These are phyloP conservation scores for Drosophila lacteicornis DNA, from an alignment of 1,140 invertebrate genomes.

Conservation along the genomic window DNA sequence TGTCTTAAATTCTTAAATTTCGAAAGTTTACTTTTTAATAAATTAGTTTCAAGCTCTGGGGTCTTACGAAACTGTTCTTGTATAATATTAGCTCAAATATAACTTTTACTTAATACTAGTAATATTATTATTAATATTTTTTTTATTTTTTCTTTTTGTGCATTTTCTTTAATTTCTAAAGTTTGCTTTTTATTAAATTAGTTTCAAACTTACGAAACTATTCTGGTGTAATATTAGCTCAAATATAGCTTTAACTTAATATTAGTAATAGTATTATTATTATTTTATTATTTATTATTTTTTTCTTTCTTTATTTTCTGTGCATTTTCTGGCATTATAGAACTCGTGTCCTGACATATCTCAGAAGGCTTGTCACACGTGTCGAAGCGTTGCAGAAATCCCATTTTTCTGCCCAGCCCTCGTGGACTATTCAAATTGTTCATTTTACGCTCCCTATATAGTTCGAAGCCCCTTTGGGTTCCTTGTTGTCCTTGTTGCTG, in stretches of 20 bases:
- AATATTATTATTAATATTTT: not conserved
- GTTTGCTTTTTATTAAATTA: not conserved
- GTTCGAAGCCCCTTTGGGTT: slow-evolving; percentile 9
- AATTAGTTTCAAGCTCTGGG: no score
- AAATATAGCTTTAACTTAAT: no score
- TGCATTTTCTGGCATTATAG: slow-evolving; percentile 34
- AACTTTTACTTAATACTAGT: not conserved
- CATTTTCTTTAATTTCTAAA: not conserved
- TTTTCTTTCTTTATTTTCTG: not conserved
- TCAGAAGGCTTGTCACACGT: slow-evolving; percentile 55
- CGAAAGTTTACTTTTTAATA: no score
- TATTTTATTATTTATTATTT: not conserved
- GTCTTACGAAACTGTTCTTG: no score
- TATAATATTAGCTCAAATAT: not conserved
- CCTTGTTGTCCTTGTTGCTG: slow-evolving; percentile 4
- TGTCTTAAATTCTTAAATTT: no score
- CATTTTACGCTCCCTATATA: slow-evolving; percentile 21
- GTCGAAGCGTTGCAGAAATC: slow-evolving; percentile 56
- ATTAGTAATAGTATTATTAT: not conserved
- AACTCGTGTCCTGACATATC: slow-evolving; percentile 54
- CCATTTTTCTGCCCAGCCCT: not conserved
- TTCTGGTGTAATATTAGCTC: no score
- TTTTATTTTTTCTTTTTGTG: slow-evolving; percentile 1
- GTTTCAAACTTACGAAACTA: no score
- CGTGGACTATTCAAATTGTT: slow-evolving; percentile 28